Percentiles rank a stretch among this genome's conserved stretches.
These are phyloP conservation scores for Formica aserva DNA, from an alignment of 2,888 invertebrate species.

Conservation along the genomic window DNA sequence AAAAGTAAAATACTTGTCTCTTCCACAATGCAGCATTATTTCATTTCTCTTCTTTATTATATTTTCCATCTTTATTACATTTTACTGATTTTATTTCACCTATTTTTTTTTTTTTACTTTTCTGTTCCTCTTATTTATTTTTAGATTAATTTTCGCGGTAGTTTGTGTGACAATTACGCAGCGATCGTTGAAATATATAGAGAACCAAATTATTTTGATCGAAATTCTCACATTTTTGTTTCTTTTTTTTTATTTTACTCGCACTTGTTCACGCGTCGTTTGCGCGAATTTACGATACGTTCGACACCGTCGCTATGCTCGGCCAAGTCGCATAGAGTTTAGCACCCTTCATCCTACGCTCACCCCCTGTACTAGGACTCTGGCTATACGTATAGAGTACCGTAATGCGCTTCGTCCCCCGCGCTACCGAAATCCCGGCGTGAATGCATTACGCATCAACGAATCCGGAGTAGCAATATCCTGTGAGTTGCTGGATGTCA, in stretches of 20 bases:
- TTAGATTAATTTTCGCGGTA: not conserved
- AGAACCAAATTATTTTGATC: not conserved
- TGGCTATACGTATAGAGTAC: conserved; percentile 50
- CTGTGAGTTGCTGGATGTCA: conserved; percentile 81
- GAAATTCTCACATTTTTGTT: conserved; percentile 56
- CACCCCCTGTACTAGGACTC: conserved; percentile 55
- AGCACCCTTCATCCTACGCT: conserved; percentile 57
- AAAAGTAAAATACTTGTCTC: not conserved
- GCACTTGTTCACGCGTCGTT: conserved; percentile 51
- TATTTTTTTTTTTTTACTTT: not conserved
- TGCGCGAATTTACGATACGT: conserved; percentile 69
- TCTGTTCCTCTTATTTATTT: not conserved
- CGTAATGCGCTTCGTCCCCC: conserved; percentile 67
- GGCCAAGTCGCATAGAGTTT: conserved; percentile 47
- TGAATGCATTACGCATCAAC: conserved; percentile 86
- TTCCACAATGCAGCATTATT: not conserved
- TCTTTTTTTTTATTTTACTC: conserved; percentile 53
- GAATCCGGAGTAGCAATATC: conserved; percentile 85
- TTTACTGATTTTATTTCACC: not conserved
- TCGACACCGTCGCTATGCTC: conserved; percentile 73
- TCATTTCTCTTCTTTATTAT: not conserved
- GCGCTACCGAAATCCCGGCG: conserved; percentile 81
- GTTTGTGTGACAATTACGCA: not conserved
- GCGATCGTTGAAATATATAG: not conserved
- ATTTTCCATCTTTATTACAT: not conserved